These are phyloP conservation scores for Ceratina australensis DNA, from an alignment of 1,140 invertebrate species.

Conservation along the genomic window DNA sequence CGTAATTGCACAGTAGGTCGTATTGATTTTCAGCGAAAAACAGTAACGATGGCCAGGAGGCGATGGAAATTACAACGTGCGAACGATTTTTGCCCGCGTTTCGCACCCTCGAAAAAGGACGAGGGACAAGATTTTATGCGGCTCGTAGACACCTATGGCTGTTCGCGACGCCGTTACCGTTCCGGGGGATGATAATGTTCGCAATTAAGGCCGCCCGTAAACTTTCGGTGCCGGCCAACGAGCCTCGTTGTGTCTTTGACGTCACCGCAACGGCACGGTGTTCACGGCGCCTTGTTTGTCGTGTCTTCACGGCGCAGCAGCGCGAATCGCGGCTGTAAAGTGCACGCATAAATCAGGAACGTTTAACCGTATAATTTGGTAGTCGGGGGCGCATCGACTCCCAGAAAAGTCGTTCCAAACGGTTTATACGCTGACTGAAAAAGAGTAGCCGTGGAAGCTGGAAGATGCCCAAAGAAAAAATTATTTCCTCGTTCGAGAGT, in stretches of 20 bases:
- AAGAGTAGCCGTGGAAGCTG: not conserved
- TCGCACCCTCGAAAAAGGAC: slow-evolving; percentile 21
- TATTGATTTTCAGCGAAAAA: slow-evolving; percentile 31
- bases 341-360: slow-evolving; percentile 74
- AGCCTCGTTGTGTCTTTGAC: slow-evolving; percentile 44
- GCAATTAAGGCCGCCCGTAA: slow-evolving; percentile 57
- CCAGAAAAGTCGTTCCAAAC: slow-evolving; percentile 40
- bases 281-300: slow-evolving; percentile 50
- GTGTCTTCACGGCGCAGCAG: slow-evolving; percentile 21
- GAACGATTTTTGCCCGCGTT: slow-evolving; percentile 46
- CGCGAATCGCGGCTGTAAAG: slow-evolving; percentile 56
- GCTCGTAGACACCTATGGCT: slow-evolving; percentile 51
- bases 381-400: slow-evolving; percentile 41
- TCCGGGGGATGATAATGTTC: slow-evolving; percentile 54
- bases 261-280: slow-evolving; percentile 21
- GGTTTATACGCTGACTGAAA: slow-evolving; percentile 6
- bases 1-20: not conserved
- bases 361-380: slow-evolving; percentile 75
- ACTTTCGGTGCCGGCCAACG: slow-evolving; percentile 19
- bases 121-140: slow-evolving; percentile 23
- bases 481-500: not conserved
- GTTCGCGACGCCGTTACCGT: slow-evolving; percentile 50
- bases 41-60: not conserved
- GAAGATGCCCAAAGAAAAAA: not conserved
- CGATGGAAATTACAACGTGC: slow-evolving; percentile 57